Evolutionary conservation across 2,113 vertebrate genomes (phyloP).

Genomic region (Thalassoma bifasciatum): DNA sequence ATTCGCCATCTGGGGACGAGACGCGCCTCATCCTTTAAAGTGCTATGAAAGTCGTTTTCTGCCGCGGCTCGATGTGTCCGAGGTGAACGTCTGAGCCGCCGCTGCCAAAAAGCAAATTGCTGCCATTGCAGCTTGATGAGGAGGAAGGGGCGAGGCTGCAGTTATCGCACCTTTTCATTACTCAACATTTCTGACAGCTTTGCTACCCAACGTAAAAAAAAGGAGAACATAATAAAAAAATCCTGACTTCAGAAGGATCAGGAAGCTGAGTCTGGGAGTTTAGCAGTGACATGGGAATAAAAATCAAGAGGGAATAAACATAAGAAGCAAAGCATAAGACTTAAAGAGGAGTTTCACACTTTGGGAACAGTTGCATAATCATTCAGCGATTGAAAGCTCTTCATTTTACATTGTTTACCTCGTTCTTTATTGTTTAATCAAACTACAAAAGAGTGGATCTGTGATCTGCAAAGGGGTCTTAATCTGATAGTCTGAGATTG

Average conservation of each 20-base stretch:
- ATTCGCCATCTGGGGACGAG: conserved; percentile 12
- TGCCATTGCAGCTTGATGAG: conserved; percentile 56
- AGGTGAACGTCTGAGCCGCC: conserved; percentile 19
- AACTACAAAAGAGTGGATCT: too few relatives aligned
- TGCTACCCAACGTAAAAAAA: not conserved
- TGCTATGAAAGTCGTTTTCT: conserved; percentile 21
- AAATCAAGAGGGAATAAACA: not conserved
- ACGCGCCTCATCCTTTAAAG: conserved; percentile 43
- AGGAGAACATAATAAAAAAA: not conserved
- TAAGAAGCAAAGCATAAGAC: not conserved
- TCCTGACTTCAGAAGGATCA: conserved; percentile 10
- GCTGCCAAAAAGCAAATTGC: conserved; percentile 50
- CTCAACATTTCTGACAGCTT: conserved; percentile 41
- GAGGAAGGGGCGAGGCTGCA: conserved; percentile 34
- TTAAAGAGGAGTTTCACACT: not conserved
- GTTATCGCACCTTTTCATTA: conserved; percentile 61
- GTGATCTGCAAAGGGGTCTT: too few relatives aligned
- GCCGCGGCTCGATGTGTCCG: conserved; percentile 15
- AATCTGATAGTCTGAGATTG: too few relatives aligned
- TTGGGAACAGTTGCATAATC: too few relatives aligned
- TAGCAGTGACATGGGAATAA: not conserved
- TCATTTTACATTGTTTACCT: too few relatives aligned
- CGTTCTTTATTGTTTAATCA: too few relatives aligned
- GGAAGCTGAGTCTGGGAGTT: conserved; percentile 20
- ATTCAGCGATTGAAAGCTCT: too few relatives aligned